phyloP scores from a whole-genome alignment of 2,113 vertebrate species.

The Pogonocichla stellata region DNA sequence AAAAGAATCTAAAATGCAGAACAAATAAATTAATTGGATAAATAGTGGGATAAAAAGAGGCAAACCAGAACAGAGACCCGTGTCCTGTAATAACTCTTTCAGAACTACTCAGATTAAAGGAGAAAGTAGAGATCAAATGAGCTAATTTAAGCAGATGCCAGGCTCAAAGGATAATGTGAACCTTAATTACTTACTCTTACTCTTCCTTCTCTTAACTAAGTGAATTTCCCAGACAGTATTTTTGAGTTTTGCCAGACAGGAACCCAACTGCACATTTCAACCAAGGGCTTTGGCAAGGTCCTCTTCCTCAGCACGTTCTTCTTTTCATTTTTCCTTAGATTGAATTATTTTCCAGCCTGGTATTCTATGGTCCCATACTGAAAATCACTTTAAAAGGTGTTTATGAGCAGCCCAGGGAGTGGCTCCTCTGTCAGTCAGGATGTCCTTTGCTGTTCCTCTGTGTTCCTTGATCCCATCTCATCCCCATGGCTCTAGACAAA shows the following conservation, averaged over 20 bases:
- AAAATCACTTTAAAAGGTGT: neutral
- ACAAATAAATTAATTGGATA: slow-evolving; percentile 31
- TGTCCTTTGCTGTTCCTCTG: neutral
- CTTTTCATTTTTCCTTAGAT: neutral
- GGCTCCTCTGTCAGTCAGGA: neutral
- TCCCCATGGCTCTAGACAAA: neutral
- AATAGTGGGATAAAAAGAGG: neutral
- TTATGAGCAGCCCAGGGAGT: neutral
- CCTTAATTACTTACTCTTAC: slow-evolving; percentile 22
- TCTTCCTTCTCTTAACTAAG: neutral
- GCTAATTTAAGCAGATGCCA: slow-evolving; percentile 33
- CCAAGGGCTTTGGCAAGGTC: neutral
- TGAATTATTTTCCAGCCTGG: slow-evolving; percentile 21
- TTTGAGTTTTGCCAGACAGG: slow-evolving; percentile 34
- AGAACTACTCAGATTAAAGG: slow-evolving; percentile 29
- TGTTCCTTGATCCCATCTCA: neutral
- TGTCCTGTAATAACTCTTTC: slow-evolving; percentile 14
- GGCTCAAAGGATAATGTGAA: neutral
- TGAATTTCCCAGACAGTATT: slow-evolving; percentile 12
- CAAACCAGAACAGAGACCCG: neutral
- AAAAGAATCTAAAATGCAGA: neutral
- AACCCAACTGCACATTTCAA: neutral
- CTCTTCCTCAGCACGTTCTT: neutral
- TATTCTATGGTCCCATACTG: neutral
- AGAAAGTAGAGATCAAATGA: slow-evolving; percentile 40